These are phyloP conservation scores for Nothobranchius furzeri DNA, from an alignment of 2,113 vertebrate species.

Conservation along the genomic window DNA sequence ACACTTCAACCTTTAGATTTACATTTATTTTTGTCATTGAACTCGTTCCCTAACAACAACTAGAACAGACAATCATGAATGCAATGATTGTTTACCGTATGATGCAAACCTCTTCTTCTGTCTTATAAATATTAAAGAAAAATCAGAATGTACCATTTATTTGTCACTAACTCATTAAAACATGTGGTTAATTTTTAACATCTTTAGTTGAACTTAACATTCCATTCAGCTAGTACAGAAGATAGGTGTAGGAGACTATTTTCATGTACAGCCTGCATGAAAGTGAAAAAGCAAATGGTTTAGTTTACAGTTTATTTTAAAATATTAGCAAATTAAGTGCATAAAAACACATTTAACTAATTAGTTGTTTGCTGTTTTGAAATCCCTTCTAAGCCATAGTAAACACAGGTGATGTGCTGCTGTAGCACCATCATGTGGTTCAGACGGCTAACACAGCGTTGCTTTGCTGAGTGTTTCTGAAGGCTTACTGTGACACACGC, in stretches of 20 bases:
- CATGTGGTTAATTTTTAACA: too few relatives aligned
- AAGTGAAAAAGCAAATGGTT: neutral
- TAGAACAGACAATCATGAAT: conserved; percentile 6
- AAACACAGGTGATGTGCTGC: conserved; percentile 56
- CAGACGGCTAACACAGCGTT: conserved; percentile 20
- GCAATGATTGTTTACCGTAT: conserved; percentile 11
- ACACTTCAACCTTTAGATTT: conserved; percentile 14
- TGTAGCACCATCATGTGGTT: conserved; percentile 78
- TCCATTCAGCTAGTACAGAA: too few relatives aligned
- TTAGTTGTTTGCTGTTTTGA: conserved; percentile 15
- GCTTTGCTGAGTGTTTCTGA: neutral
- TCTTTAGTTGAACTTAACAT: neutral
- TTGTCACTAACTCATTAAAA: conserved; percentile 13
- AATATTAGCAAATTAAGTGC: neutral
- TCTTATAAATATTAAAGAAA: conserved; percentile 32
- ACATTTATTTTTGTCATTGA: conserved; percentile 10
- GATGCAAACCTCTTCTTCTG: neutral
- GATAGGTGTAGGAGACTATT: too few relatives aligned
- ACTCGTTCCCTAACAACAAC: neutral
- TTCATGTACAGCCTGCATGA: too few relatives aligned
- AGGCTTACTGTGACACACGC: conserved; percentile 10
- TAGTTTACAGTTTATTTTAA: neutral
- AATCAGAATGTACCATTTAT: conserved; percentile 8
- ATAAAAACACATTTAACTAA: neutral
- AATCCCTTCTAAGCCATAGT: neutral